Evolutionary conservation across 2,888 invertebrate species (phyloP).

Genomic region (Megaustenia siamemsis): DNA sequence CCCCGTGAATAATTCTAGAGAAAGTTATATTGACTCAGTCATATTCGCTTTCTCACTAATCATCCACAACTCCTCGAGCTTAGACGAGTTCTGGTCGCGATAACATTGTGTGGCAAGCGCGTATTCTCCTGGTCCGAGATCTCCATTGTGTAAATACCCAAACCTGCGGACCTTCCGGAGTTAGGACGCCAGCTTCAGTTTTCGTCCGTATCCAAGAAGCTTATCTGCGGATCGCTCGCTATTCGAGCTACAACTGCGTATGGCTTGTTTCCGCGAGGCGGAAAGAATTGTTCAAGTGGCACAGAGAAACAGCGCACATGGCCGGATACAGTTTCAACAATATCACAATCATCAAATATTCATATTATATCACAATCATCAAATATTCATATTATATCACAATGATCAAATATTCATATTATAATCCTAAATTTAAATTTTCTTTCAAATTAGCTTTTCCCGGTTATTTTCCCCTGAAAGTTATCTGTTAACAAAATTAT

Average conservation of each 20-base stretch:
- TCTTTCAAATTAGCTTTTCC: too few species aligned
- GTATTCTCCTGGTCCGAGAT: conserved; percentile 10
- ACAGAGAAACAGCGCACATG: too few species aligned
- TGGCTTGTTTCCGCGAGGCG: not conserved
- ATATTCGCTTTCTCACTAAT: conserved; percentile 22
- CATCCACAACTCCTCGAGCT: conserved; percentile 15
- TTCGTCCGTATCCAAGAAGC: conserved; percentile 43
- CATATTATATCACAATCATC: too few species aligned
- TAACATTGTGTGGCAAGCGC: conserved; percentile 32
- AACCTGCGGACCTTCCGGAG: conserved; percentile 11
- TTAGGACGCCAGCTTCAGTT: conserved; percentile 38
- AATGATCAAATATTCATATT: too few species aligned
- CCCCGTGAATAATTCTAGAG: conserved; percentile 1
- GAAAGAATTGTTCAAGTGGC: not conserved
- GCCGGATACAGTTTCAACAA: too few species aligned
- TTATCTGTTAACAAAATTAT: too few species aligned
- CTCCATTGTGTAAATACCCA: conserved; percentile 30
- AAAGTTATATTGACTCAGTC: conserved; percentile 28
- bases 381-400: too few species aligned
- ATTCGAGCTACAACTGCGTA: not conserved
- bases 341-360: too few species aligned
- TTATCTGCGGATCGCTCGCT: conserved; percentile 42
- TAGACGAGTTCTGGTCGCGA: not conserved
- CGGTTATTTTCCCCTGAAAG: too few species aligned
- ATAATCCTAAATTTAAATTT: too few species aligned